Conservation (phyloP, 2,888 invertebrate genomes). For the Aporophyla lueneburgensis region DNA sequence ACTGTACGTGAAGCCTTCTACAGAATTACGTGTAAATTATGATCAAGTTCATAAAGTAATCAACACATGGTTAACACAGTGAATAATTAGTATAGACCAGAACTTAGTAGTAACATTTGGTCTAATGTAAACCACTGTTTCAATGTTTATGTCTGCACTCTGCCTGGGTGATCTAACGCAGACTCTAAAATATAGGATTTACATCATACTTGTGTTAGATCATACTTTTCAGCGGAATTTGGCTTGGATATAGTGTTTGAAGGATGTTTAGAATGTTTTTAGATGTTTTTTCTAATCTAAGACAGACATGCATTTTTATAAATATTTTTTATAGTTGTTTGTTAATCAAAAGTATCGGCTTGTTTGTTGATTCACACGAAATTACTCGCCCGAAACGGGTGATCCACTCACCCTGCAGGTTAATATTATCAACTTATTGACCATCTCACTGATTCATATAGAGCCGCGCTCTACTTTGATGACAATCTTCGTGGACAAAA, state of each 20-base stretch:
- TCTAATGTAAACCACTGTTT: conserved; percentile 61
- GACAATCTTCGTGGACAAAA: neutral
- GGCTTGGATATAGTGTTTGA: conserved; percentile 11
- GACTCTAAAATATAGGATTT: conserved; percentile 54
- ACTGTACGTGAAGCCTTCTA: conserved; percentile 14
- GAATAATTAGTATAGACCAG: conserved; percentile 70
- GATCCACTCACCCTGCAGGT: too few relatives aligned
- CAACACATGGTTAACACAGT: conserved; percentile 53
- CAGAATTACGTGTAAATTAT: conserved; percentile 32
- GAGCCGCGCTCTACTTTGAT: neutral
- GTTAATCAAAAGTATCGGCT: too few relatives aligned
- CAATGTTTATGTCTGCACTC: conserved; percentile 64
- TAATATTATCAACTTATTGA: neutral
- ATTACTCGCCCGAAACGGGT: too few relatives aligned
- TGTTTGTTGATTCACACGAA: too few relatives aligned
- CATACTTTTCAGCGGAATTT: conserved; percentile 44
- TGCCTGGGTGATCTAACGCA: conserved; percentile 61
- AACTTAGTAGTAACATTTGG: conserved; percentile 61
- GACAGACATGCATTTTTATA: neutral
- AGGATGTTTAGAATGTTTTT: conserved; percentile 22
- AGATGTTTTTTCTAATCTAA: neutral
- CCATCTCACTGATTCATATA: neutral
- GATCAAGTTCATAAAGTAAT: conserved; percentile 51
- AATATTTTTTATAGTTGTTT: neutral
- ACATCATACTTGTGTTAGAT: conserved; percentile 56